Base-by-base conservation (phyloP, 30 jellyfish, hydroid and myxozoan species). In the Aurelia sp. region DNA sequence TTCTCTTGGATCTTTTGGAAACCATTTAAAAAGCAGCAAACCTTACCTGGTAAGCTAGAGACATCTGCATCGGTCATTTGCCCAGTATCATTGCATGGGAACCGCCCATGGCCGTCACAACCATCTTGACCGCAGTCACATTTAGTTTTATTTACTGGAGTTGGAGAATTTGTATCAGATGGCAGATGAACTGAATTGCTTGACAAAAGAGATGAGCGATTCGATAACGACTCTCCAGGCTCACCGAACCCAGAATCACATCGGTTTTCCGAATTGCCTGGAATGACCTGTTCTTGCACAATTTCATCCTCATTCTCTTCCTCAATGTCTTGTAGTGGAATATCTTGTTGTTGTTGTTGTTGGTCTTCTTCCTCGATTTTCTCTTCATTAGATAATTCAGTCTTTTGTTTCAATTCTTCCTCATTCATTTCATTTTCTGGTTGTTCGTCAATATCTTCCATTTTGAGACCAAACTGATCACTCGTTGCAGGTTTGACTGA, bases 211-310 rank as follows among this genome's bases (percentile, higher is more conserved):
- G 93, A 82, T 7, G 83, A 70, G 33, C 93, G 73, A 30, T 84
- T 84, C n/a, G 92, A 82, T 30, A 82, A n/a, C 33, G 85, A 69
- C 41, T 72, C 87, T 9, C 84, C 93, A 3, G 87, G 71, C 50
- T 84, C 93, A 21, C 81, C 93, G 53, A 84, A 84, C 10, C 93
- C 93, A 62, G 93, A 84, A 63, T 84, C 93, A 57, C 93, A 84
- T 51, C 93, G 40, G 58, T 69, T 58, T 67, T 76, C 89, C 11
- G 76, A 79, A 48, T 15, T 83, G 66, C 83, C 60, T 41, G 41
- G 85, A 27, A 69, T 71, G 17, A 17, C 78, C 16, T 71, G 76
- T 13, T 55, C 73, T 3, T 23, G 66, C 13, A 21, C 62, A 41
- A 15, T 53, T 16, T 60, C 44, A 17, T 47, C 85, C 67, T 19